Evolutionary conservation across 2,113 vertebrate genomes (phyloP).

Genomic region (Bucco capensis): DNA sequence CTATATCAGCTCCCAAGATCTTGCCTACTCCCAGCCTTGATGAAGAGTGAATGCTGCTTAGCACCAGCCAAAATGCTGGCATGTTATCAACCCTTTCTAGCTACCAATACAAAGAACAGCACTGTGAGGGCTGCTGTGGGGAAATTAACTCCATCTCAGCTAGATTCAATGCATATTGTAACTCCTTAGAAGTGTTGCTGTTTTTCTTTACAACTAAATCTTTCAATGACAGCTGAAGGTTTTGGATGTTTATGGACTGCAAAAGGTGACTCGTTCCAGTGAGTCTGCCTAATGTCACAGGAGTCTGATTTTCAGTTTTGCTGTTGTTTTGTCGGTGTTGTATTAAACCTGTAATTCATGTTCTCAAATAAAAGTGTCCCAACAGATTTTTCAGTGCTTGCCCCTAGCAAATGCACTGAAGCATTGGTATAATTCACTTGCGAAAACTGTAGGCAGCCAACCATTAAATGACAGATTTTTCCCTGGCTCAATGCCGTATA

Average conservation of each 20-base stretch:
- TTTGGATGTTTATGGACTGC: neutral
- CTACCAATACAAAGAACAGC: neutral
- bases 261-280: too few species aligned
- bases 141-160: neutral
- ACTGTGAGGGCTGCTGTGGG: neutral
- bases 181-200: neutral
- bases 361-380: neutral
- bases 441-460: constrained; percentile 31
- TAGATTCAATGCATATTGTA: neutral
- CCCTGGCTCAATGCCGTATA: neutral
- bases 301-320: neutral
- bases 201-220: neutral
- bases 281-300: neutral
- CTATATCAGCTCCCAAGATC: neutral
- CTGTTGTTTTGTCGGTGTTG: neutral
- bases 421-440: constrained; percentile 45
- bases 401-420: constrained; percentile 9
- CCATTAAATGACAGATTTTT: constrained; percentile 55
- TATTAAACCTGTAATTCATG: neutral
- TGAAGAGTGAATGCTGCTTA: neutral
- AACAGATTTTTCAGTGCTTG: constrained; percentile 4
- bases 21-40: neutral
- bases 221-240: neutral
- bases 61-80: neutral
- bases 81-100: neutral